phyloP scores from a whole-genome alignment of 2,113 vertebrate genomes.

The Cyprinodon tularosa region DNA sequence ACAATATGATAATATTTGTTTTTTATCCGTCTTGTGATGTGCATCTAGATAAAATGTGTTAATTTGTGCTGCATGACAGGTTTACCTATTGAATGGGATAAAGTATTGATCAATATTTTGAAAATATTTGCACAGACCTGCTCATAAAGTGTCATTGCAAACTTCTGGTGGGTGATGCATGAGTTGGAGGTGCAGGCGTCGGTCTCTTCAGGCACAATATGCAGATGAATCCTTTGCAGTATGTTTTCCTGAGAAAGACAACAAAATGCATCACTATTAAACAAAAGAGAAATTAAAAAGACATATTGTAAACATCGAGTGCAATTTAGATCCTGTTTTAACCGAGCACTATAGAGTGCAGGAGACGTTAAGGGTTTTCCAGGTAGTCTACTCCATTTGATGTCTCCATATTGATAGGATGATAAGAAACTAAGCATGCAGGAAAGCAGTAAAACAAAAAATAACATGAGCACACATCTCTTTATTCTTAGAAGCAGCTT shows the following conservation, averaged over 20 bases:
- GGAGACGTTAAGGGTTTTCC: constrained; percentile 58
- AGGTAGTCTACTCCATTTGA: constrained; percentile 6
- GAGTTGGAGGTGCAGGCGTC: constrained; percentile 94
- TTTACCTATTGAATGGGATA: not conserved
- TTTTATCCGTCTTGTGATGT: not conserved
- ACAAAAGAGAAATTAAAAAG: not conserved
- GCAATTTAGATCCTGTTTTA: constrained; percentile 25
- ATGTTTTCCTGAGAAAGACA: constrained; percentile 88
- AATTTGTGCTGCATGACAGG: not conserved
- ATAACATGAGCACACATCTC: not conserved
- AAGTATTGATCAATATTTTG: not conserved
- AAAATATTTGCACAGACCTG: constrained; percentile 81
- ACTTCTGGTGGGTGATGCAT: constrained; percentile 98
- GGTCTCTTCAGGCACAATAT: constrained; percentile 90
- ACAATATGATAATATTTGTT: not conserved
- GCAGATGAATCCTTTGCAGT: constrained; percentile 92
- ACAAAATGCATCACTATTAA: not conserved
- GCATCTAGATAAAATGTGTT: not conserved
- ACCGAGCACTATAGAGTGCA: constrained; percentile 35
- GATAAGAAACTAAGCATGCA: not conserved
- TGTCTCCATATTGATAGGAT: not conserved
- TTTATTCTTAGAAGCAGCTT: not conserved
- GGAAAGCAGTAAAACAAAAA: not conserved
- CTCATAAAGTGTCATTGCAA: constrained; percentile 96
- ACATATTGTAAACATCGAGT: not conserved